Evolutionary conservation across 2,113 vertebrate genomes (phyloP).

Genomic region (Rhipidura dahli): DNA sequence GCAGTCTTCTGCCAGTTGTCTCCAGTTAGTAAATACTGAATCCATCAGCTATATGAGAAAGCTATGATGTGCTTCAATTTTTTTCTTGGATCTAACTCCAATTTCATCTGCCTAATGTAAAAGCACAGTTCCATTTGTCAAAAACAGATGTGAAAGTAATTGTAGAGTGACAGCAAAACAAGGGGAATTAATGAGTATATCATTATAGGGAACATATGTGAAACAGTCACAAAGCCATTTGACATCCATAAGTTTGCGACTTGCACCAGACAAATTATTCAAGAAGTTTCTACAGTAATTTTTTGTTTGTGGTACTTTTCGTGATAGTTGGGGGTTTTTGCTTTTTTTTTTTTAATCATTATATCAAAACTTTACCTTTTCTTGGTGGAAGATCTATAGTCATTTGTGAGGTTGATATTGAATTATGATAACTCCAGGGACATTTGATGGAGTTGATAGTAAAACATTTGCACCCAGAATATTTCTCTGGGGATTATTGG

Average conservation of each 20-base stretch:
- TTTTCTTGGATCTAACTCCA: not conserved
- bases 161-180: not conserved
- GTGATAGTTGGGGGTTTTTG: not conserved
- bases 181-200: not conserved
- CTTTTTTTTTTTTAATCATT: not conserved
- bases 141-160: not conserved
- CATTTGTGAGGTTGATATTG: not conserved
- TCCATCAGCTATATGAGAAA: not conserved
- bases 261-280: not conserved
- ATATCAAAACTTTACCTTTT: not conserved
- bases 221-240: not conserved
- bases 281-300: not conserved
- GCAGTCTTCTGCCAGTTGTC: not conserved
- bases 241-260: not conserved
- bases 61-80: not conserved
- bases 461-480: not conserved
- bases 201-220: not conserved
- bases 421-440: not conserved
- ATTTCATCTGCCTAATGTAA: not conserved
- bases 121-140: not conserved
- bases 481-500: not conserved
- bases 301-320: not conserved
- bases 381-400: not conserved
- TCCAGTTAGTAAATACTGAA: not conserved
- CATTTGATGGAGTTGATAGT: not conserved